phyloP scores from a whole-genome alignment of 2,797 vertebrate genomes.

The Poliocrania exsul region DNA sequence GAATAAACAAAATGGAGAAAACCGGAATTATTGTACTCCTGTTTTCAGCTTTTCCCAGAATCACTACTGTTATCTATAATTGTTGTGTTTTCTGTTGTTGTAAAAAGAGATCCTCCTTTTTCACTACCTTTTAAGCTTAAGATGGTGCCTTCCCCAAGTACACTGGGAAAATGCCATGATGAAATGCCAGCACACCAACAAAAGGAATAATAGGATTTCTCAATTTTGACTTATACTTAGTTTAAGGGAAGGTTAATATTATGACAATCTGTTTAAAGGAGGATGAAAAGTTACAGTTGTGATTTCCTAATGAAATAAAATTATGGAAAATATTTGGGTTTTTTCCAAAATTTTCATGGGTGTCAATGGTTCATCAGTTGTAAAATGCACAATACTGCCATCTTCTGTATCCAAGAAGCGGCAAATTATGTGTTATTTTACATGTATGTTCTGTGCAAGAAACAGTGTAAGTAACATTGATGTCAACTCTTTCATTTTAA shows the following conservation, averaged over 20 bases:
- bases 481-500: not conserved
- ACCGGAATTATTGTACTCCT: not conserved
- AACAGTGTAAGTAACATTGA: not conserved
- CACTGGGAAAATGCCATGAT: not conserved
- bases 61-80: not conserved
- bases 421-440: not conserved
- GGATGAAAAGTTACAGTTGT: not conserved
- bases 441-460: not conserved
- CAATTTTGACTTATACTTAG: not conserved
- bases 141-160: not conserved
- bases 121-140: not conserved
- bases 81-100: not conserved
- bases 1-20: not conserved
- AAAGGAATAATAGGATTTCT: not conserved
- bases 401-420: conserved; percentile 24
- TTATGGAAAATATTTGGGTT: not conserved
- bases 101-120: not conserved
- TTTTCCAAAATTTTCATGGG: not conserved
- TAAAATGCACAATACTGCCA: conserved; percentile 59
- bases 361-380: not conserved
- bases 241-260: not conserved
- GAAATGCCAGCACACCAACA: not conserved
- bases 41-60: not conserved
- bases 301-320: not conserved
- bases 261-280: not conserved